Evolutionary conservation across 2,888 invertebrate genomes (phyloP), one percentile per base, ranked within the genome.

Genomic region (Cistogaster globosa): DNA sequence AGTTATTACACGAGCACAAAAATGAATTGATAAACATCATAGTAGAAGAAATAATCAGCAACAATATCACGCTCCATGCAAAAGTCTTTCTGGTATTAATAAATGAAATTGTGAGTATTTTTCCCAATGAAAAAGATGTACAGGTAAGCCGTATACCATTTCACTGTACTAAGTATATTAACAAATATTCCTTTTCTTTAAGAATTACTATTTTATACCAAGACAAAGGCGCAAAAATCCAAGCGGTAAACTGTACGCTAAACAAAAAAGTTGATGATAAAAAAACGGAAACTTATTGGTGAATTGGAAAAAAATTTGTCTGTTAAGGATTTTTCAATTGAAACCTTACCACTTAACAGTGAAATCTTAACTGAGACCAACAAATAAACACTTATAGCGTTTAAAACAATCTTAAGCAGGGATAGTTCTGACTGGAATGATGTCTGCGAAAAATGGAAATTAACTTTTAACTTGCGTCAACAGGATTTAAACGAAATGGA

Each of bases 351-450:
- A 18, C 12, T 12, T 36, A 62, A 68, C n/a, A 77, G 18, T 53
- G 60, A 16, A 53, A 9, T 36, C 36, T 36, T 8, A 4, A 36
- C n/a, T 71, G 74, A 83, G 67, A 26, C 72, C 62, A 68, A 85
- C 58, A 57, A 68, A 58, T 18, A 68, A 69, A 79, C 62, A 42
- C 42, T 53, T 60, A 11, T 62, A 18, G 77, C 75, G 0, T 65
- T 65, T 48, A 48, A 65, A 51, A 65, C 48, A 67, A n/a, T n/a
- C 18, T 65, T 65, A 18, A 60, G 71, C 20, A 72, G 80, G 32
- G 79, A 83, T n/a, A 48, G 48, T 18, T 48, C 69, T 36, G 69
- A 86, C 42, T 86, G 86, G 85, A 62, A 53, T 51, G 86, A 86
- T 16, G 80, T 86, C 8, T 57, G 26, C 32, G 79, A 85, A 32